Evolutionary conservation across 2,888 invertebrate genomes (phyloP).

Genomic region (Pseudoips prasinana): DNA sequence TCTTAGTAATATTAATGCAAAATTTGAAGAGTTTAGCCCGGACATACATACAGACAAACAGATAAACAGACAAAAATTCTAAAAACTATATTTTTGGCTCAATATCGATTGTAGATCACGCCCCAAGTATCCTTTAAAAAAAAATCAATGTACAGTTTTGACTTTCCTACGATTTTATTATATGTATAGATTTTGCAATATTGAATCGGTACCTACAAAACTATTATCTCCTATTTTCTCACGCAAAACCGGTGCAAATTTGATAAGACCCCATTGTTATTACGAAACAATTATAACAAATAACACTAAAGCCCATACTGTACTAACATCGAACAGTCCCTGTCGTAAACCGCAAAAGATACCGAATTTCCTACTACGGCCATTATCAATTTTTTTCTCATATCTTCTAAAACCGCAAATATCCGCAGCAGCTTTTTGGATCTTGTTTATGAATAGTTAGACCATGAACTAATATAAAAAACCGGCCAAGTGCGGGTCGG

Average conservation of each 20-base stretch:
- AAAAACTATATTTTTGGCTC: no score
- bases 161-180: no score
- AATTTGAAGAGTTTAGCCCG: no score
- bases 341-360: not conserved
- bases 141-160: no score
- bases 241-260: constrained; percentile 7
- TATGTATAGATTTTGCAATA: no score
- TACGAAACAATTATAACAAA: constrained; percentile 5
- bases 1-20: no score
- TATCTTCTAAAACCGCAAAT: not conserved
- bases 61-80: no score
- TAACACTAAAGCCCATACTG: not conserved
- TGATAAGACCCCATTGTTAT: constrained; percentile 4
- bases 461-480: not conserved
- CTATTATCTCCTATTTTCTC: constrained; percentile 9
- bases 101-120: no score
- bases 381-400: not conserved
- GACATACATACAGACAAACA: no score
- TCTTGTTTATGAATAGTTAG: not conserved
- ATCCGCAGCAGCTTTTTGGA: not conserved
- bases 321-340: not conserved
- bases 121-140: no score
- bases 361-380: not conserved
- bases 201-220: constrained; percentile 1
- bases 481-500: no score